Conservation (phyloP, 2,797 vertebrate genomes). For the Buphagus erythrorhynchus region DNA sequence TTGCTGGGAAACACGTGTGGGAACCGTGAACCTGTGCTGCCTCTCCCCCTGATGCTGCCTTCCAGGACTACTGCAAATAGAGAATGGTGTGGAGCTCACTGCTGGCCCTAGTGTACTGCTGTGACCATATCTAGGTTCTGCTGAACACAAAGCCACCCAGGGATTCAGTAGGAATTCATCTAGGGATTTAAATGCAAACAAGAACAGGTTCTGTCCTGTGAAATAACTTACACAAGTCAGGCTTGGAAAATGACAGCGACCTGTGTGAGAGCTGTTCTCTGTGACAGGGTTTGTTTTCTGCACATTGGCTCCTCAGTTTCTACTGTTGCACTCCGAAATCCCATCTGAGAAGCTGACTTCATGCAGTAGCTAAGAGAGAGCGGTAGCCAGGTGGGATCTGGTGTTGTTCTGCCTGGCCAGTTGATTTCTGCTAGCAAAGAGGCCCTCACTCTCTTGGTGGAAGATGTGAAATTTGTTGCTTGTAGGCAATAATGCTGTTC, state of each 20-base stretch:
- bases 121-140: background rate
- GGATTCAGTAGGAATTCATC: background rate
- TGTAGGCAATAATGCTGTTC: background rate
- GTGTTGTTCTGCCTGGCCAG: background rate
- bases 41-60: fast-evolving
- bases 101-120: background rate
- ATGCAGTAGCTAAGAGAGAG: background rate
- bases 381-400: background rate
- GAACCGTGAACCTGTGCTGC: background rate
- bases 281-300: background rate
- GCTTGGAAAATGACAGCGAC: background rate
- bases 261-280: background rate
- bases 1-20: background rate
- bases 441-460: background rate
- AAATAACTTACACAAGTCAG: background rate
- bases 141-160: background rate
- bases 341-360: background rate
- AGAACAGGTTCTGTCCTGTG: background rate
- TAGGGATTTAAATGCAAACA: background rate
- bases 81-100: background rate
- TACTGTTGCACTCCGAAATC: background rate
- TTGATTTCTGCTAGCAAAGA: background rate
- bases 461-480: background rate
- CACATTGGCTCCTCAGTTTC: background rate
- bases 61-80: background rate